Conservation (phyloP, 2,797 vertebrate genomes). For the Scarus forsteni region DNA sequence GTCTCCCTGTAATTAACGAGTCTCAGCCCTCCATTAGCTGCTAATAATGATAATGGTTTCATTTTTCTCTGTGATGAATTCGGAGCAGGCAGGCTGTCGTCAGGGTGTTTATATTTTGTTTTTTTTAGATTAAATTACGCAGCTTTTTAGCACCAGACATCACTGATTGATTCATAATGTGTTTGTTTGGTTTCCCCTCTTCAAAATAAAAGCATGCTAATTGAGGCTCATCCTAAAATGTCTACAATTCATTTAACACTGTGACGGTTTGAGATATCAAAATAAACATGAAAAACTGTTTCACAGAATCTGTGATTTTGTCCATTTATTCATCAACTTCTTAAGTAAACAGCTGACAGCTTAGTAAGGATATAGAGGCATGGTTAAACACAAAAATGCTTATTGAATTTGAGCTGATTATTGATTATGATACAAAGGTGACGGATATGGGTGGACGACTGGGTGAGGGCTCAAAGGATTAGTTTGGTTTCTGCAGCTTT, state of each 20-base stretch:
- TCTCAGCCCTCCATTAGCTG: constrained; percentile 17
- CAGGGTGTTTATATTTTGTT: constrained; percentile 5
- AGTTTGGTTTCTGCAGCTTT: too few species aligned
- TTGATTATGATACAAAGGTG: too few species aligned
- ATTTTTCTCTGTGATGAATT: constrained; percentile 12
- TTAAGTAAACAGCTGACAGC: constrained; percentile 15
- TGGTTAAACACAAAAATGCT: too few species aligned
- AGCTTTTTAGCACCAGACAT: not conserved
- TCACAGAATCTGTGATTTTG: constrained; percentile 25
- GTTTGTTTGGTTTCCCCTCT: not conserved
- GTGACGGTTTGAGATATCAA: constrained; percentile 7
- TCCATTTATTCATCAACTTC: not conserved
- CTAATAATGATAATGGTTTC: not conserved
- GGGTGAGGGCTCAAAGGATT: too few species aligned
- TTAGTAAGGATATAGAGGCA: not conserved
- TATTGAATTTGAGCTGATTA: too few species aligned
- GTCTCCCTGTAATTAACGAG: constrained; percentile 35
- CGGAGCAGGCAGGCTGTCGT: constrained; percentile 8
- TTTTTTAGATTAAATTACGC: constrained; percentile 35
- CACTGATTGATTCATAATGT: constrained; percentile 9
- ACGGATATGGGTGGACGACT: too few species aligned
- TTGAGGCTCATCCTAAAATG: constrained; percentile 39
- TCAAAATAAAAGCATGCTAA: constrained; percentile 26
- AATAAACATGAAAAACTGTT: constrained; percentile 3
- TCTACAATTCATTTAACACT: constrained; percentile 12